Evolutionary conservation across 1,140 invertebrate genomes (phyloP).

Genomic region (Drosophila bipectinata): DNA sequence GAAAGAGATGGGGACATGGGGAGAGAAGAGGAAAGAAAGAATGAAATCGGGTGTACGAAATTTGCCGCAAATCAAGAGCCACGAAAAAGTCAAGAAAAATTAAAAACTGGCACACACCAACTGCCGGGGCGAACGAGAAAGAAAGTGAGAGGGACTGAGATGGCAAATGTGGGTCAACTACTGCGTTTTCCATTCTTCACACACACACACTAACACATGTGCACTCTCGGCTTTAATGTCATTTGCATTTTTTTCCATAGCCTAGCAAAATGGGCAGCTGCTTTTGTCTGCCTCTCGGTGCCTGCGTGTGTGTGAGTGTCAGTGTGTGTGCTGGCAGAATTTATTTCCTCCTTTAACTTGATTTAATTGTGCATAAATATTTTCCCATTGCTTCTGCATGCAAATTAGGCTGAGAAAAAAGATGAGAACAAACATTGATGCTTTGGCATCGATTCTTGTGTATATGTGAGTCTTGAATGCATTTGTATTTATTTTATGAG

Average conservation of each 20-base stretch:
- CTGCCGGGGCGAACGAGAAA: not conserved
- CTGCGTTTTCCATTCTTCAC: constrained; percentile 57
- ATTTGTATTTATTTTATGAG: constrained; percentile 41
- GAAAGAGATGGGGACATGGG: not conserved
- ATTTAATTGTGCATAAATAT: constrained; percentile 82
- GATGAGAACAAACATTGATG: constrained; percentile 30
- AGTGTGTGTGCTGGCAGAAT: constrained; percentile 31
- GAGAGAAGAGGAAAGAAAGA: not conserved
- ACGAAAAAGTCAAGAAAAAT: constrained; percentile 71
- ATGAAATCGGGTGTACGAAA: constrained; percentile 35
- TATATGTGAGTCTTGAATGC: constrained; percentile 15
- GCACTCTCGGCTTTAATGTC: constrained; percentile 51
- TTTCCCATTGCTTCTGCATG: constrained; percentile 65
- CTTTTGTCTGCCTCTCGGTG: constrained; percentile 23
- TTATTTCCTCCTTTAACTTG: constrained; percentile 72
- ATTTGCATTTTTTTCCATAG: constrained; percentile 64
- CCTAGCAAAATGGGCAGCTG: constrained; percentile 53
- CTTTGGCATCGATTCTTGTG: not conserved
- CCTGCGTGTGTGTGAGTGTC: not conserved
- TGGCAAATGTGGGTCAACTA: constrained; percentile 72
- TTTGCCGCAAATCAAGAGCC: constrained; percentile 68
- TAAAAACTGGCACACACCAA: constrained; percentile 44
- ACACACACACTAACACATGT: constrained; percentile 5
- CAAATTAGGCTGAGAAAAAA: constrained; percentile 55
- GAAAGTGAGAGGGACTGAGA: constrained; percentile 3